Evolutionary conservation across 2,888 invertebrate species (phyloP).

Genomic region (Tethea ocularis): DNA sequence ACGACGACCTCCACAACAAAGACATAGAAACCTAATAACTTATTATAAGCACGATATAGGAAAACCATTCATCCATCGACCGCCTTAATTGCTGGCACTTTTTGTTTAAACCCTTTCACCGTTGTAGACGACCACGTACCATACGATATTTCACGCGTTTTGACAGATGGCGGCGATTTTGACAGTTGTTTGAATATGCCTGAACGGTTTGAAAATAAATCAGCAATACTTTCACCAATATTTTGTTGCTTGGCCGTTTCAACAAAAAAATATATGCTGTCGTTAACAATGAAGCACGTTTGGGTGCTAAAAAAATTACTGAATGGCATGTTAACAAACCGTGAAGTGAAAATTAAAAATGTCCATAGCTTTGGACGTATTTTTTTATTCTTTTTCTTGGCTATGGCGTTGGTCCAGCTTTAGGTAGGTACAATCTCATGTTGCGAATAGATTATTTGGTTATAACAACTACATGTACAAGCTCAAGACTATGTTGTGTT

Average conservation of each 20-base stretch:
- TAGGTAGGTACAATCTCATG: slow-evolving; percentile 6
- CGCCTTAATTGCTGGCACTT: slow-evolving; percentile 10
- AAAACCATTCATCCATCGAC: slow-evolving; percentile 35
- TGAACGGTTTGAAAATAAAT: slow-evolving; percentile 47
- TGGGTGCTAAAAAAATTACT: slow-evolving; percentile 54
- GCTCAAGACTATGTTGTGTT: not conserved
- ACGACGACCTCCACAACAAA: slow-evolving; percentile 46
- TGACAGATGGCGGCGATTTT: slow-evolving; percentile 47
- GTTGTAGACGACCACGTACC: slow-evolving; percentile 17
- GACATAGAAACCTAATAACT: slow-evolving; percentile 45
- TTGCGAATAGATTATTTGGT: slow-evolving; percentile 14
- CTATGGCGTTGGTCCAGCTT: not conserved
- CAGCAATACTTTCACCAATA: slow-evolving; percentile 64
- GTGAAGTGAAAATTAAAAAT: slow-evolving; percentile 62
- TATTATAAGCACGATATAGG: slow-evolving; percentile 27
- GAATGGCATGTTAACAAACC: slow-evolving; percentile 55
- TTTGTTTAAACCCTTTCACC: slow-evolving; percentile 9
- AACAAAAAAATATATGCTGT: slow-evolving; percentile 39
- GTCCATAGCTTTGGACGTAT: slow-evolving; percentile 16
- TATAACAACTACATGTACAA: too few species aligned
- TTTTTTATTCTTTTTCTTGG: slow-evolving; percentile 13
- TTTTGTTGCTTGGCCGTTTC: slow-evolving; percentile 50
- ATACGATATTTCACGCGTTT: slow-evolving; percentile 36
- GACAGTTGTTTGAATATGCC: slow-evolving; percentile 54
- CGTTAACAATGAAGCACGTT: slow-evolving; percentile 57